Evolutionary conservation across 2,888 invertebrate genomes (phyloP).

Genomic region (Amiota mariae): DNA sequence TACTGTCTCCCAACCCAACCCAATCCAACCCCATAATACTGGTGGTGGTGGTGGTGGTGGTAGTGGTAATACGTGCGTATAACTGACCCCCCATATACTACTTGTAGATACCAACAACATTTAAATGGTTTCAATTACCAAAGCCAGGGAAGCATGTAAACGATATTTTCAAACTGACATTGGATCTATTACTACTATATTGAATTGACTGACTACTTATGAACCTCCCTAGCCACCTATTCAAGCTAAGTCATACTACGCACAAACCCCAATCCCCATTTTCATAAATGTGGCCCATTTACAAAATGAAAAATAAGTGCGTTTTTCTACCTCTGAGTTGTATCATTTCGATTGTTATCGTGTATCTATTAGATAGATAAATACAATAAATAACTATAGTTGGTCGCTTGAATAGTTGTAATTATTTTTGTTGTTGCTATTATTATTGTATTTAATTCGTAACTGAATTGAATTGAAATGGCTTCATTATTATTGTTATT

Average conservation of each 20-base stretch:
- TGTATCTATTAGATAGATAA: constrained; percentile 43
- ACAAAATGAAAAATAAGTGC: constrained; percentile 39
- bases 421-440: constrained; percentile 57
- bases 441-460: constrained; percentile 39
- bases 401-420: constrained; percentile 27
- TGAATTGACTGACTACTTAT: neutral
- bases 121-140: constrained; percentile 55
- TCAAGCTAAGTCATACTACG: no score
- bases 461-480: constrained; percentile 30
- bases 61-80: constrained; percentile 40
- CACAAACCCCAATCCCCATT: constrained; percentile 30
- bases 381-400: constrained; percentile 56
- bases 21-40: constrained; percentile 23
- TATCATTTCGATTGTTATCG: constrained; percentile 13
- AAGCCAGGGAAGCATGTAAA: constrained; percentile 55
- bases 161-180: constrained; percentile 28
- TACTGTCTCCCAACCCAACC: constrained; percentile 19
- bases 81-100: neutral
- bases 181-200: no score
- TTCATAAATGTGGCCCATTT: constrained; percentile 61
- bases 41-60: constrained; percentile 13
- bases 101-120: constrained; percentile 45
- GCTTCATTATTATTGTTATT: constrained; percentile 23
- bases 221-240: neutral
- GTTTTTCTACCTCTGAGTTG: constrained; percentile 32